These are phyloP conservation scores for Acleris laterana DNA, from an alignment of 2,888 invertebrate genomes.

Conservation along the genomic window DNA sequence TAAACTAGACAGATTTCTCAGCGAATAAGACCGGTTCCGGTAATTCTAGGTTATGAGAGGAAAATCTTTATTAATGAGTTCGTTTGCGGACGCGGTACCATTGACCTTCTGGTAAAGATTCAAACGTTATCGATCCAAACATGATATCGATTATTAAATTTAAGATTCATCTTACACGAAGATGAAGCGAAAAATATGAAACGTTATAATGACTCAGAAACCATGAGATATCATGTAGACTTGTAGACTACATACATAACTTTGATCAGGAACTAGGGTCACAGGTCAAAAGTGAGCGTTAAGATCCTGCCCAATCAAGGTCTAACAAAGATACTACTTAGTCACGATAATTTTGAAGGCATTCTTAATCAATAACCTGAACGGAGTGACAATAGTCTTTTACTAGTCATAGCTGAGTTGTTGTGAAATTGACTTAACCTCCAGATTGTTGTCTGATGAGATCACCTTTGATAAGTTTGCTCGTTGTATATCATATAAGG, in stretches of 20 bases:
- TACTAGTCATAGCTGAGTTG: not conserved
- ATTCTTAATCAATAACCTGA: too few species aligned
- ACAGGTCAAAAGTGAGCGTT: not conserved
- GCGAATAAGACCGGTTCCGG: constrained; percentile 44
- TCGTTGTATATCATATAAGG: too few species aligned
- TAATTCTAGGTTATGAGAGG: constrained; percentile 53
- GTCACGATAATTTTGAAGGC: too few species aligned
- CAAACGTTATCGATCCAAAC: not conserved
- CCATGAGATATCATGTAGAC: not conserved
- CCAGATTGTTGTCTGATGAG: not conserved
- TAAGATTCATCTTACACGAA: too few species aligned
- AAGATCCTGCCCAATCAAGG: not conserved
- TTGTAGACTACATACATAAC: not conserved
- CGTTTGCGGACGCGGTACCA: constrained; percentile 47
- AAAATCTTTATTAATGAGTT: constrained; percentile 64
- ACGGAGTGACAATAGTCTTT: not conserved
- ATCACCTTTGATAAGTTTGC: not conserved
- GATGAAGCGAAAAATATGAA: too few species aligned
- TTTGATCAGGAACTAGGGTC: not conserved
- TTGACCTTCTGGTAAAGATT: constrained; percentile 46
- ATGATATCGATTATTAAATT: too few species aligned
- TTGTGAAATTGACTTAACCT: not conserved
- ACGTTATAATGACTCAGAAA: not conserved
- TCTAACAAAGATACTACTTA: too few species aligned
- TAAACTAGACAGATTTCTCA: constrained; percentile 31